A percentile compares a stretch with the other conserved stretches of the same genome.
phyloP scores from a whole-genome alignment of 2,797 vertebrate species.

The Benthosema pterotum region DNA sequence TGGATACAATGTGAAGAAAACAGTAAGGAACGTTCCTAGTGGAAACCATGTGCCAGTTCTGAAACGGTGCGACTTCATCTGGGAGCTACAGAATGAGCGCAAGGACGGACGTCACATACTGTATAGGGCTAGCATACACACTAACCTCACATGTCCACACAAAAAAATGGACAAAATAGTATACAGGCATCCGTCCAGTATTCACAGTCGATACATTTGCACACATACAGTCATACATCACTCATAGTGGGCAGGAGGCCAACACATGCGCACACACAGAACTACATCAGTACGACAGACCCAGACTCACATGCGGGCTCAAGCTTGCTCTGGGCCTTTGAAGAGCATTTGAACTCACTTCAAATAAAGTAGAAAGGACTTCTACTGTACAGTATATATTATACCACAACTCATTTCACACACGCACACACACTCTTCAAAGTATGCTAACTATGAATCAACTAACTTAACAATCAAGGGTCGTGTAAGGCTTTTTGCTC shows the following conservation, averaged over 20 bases:
- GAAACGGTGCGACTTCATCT: too few species aligned
- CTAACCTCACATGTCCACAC: not conserved
- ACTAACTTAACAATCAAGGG: constrained; percentile 35
- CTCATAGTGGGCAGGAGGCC: constrained; percentile 35
- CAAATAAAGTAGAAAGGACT: constrained; percentile 52
- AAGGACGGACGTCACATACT: too few species aligned
- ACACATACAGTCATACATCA: not conserved
- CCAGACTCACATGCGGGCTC: constrained; percentile 33
- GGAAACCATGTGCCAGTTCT: too few species aligned
- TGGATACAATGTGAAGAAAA: too few species aligned
- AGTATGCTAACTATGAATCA: constrained; percentile 50
- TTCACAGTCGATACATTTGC: too few species aligned
- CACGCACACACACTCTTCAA: constrained; percentile 37
- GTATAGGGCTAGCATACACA: too few species aligned
- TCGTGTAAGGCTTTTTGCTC: constrained; percentile 28
- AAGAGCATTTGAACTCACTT: constrained; percentile 67
- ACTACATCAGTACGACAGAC: constrained; percentile 43
- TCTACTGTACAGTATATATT: constrained; percentile 8
- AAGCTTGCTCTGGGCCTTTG: constrained; percentile 52
- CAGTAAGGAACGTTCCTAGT: too few species aligned
- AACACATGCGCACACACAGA: constrained; percentile 8
- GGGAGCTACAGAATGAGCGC: too few species aligned
- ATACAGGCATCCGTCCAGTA: constrained; percentile 5
- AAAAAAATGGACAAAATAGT: not conserved
- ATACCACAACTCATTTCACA: constrained; percentile 10